A percentile compares a stretch with the other conserved stretches of the same genome.
These are phyloP conservation scores for Acanthoscelides obtectus DNA, from an alignment of 2,888 invertebrate species.

Conservation along the genomic window DNA sequence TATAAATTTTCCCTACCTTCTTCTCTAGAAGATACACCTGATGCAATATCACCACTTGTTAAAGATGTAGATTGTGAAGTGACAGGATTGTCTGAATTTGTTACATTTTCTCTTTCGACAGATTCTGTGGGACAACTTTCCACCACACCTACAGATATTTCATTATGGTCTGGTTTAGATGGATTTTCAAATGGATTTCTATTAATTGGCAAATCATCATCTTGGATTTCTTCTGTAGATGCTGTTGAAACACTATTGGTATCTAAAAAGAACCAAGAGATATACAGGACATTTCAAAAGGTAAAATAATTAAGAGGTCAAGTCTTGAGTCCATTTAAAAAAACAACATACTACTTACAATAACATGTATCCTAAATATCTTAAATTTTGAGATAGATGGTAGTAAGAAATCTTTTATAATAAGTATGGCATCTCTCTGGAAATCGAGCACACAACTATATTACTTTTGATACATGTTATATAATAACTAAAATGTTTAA, in stretches of 20 bases:
- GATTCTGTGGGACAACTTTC: neutral
- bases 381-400: too few species aligned
- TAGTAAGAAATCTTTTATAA: too few species aligned
- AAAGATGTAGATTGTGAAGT: neutral
- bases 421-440: too few species aligned
- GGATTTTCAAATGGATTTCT: neutral
- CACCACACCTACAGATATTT: neutral
- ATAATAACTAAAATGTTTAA: too few species aligned
- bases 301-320: too few species aligned
- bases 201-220: neutral
- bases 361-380: too few species aligned
- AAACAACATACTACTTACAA: too few species aligned
- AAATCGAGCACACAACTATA: too few species aligned
- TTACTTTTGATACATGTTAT: too few species aligned
- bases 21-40: neutral
- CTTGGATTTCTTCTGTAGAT: conserved; percentile 25
- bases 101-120: neutral
- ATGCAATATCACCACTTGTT: neutral
- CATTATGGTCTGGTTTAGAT: neutral
- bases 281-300: too few species aligned
- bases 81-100: neutral
- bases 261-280: neutral
- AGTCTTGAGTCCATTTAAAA: too few species aligned
- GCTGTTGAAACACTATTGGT: conserved; percentile 28
- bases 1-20: neutral